Percentiles rank a stretch among this genome's conserved stretches.
phyloP scores from a whole-genome alignment of 2,888 invertebrate species.

The Pachliopta kotzebuea region DNA sequence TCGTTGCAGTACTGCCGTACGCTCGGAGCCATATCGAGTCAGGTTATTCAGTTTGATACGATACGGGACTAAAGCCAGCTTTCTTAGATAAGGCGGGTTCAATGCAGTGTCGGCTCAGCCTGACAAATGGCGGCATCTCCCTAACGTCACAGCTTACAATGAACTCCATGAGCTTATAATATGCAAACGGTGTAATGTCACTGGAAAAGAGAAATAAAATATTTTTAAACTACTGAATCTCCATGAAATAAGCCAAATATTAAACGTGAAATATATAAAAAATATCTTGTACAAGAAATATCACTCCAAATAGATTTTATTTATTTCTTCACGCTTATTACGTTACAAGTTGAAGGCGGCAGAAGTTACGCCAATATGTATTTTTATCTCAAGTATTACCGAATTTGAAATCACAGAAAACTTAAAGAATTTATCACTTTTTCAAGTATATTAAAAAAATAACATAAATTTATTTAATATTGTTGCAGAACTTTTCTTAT shows the following conservation, averaged over 20 bases:
- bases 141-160: conserved; percentile 51
- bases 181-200: conserved; percentile 11
- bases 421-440: too few species aligned
- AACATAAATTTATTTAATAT: too few species aligned
- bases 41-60: conserved; percentile 59
- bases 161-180: conserved; percentile 25
- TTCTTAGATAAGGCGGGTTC: conserved; percentile 66
- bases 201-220: neutral
- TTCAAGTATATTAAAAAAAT: too few species aligned
- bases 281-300: too few species aligned
- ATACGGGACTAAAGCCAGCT: conserved; percentile 57
- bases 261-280: too few species aligned
- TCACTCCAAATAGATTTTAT: neutral
- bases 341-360: neutral
- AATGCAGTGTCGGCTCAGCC: conserved; percentile 58
- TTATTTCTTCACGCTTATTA: neutral
- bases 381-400: too few species aligned
- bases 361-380: too few species aligned
- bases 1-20: conserved; percentile 31
- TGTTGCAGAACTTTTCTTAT: too few species aligned
- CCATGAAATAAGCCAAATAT: neutral
- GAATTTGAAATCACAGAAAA: too few species aligned
- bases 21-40: conserved; percentile 50
- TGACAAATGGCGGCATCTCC: conserved; percentile 64
- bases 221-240: neutral